Conservation (phyloP, 2,113 vertebrate genomes). For the Lathamus discolor region DNA sequence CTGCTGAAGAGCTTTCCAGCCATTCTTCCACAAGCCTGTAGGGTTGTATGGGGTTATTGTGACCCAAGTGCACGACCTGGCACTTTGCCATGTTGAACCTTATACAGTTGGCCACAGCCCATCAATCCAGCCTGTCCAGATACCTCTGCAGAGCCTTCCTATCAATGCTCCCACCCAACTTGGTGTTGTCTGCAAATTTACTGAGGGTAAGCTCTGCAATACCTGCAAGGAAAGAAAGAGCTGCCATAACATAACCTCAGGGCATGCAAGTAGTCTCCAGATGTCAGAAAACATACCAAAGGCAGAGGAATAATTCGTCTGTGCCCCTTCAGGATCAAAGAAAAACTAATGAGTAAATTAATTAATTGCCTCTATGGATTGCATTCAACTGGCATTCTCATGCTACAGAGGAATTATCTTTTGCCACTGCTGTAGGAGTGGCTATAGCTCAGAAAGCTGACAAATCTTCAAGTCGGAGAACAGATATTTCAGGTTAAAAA, state of each 20-base stretch:
- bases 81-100: background rate
- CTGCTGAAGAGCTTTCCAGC: too few species aligned
- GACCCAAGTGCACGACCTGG: background rate
- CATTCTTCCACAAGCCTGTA: background rate
- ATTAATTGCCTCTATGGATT: background rate
- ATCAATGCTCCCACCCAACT: background rate
- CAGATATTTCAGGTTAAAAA: background rate
- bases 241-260: background rate
- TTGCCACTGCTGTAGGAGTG: background rate
- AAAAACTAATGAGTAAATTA: background rate
- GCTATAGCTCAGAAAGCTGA: background rate
- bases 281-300: background rate
- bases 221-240: background rate
- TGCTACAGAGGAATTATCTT: background rate
- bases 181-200: background rate
- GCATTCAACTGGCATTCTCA: background rate
- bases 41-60: background rate
- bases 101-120: background rate
- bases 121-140: background rate
- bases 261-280: background rate
- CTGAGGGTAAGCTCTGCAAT: background rate
- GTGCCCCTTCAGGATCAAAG: background rate
- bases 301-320: background rate
- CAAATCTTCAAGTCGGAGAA: background rate
- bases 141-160: background rate